Conservation (phyloP, 2,797 vertebrate species). For the Paedocypris micromegethes region DNA sequence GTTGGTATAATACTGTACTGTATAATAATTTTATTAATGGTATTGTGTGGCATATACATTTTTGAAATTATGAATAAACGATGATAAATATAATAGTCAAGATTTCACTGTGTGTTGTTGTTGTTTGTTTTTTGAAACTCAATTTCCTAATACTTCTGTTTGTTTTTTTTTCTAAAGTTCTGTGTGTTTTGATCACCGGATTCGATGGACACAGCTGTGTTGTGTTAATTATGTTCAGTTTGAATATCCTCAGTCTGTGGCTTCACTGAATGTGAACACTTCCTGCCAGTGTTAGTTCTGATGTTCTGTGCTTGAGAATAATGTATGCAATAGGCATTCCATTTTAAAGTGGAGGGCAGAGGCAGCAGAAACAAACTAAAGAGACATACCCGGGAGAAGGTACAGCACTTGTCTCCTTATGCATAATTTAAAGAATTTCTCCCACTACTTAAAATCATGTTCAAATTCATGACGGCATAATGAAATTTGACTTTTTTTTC, state of each 20-base stretch:
- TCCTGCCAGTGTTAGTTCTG: slow-evolving; percentile 22
- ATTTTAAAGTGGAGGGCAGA: slow-evolving; percentile 1
- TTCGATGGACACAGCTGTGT: too few species aligned
- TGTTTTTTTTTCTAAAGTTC: background rate
- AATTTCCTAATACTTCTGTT: too few species aligned
- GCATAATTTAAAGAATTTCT: slow-evolving; percentile 24
- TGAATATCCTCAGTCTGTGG: too few species aligned
- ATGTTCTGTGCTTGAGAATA: slow-evolving; percentile 28
- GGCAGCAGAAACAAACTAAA: background rate
- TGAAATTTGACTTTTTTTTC: background rate
- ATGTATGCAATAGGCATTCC: slow-evolving; percentile 5
- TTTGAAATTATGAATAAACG: too few species aligned
- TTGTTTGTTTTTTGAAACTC: too few species aligned
- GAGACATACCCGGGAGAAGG: background rate
- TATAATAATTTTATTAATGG: too few species aligned
- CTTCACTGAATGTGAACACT: slow-evolving; percentile 1
- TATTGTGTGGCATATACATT: too few species aligned
- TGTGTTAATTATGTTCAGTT: too few species aligned
- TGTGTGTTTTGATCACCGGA: too few species aligned
- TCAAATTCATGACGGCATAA: slow-evolving; percentile 42
- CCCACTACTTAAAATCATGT: slow-evolving; percentile 37
- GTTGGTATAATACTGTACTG: too few species aligned
- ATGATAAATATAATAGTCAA: too few species aligned
- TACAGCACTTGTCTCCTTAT: slow-evolving; percentile 27
- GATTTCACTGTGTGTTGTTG: too few species aligned